These are phyloP conservation scores for Microctenopoma lineatum DNA, from an alignment of 2,797 vertebrate genomes.

Conservation along the genomic window DNA sequence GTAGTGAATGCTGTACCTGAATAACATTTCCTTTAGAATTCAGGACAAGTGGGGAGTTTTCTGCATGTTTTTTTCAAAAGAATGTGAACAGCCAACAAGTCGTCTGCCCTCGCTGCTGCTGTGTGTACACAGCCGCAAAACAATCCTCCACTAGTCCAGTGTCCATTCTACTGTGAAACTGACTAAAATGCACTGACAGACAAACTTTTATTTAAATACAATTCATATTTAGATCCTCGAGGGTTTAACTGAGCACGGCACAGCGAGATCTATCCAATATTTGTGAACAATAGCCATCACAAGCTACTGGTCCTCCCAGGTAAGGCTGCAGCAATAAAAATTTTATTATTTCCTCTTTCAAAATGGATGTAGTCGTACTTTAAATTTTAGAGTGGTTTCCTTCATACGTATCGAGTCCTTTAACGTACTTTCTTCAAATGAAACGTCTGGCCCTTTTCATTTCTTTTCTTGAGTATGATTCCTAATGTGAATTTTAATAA, in stretches of 20 bases:
- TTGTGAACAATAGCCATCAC: neutral
- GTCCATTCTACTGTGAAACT: too few relatives aligned
- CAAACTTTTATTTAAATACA: too few relatives aligned
- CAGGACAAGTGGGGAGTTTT: too few relatives aligned
- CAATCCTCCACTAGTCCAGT: too few relatives aligned
- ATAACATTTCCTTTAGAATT: too few relatives aligned
- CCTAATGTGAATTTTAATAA: neutral
- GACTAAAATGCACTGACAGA: too few relatives aligned
- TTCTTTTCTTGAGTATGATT: slow-evolving; percentile 3
- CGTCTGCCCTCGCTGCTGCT: too few relatives aligned
- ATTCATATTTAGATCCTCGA: too few relatives aligned
- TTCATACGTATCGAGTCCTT: neutral
- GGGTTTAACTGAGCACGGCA: neutral
- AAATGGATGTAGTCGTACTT: neutral
- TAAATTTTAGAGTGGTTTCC: neutral
- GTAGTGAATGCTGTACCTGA: too few relatives aligned
- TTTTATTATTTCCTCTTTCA: neutral
- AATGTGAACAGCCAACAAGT: too few relatives aligned
- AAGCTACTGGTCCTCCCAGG: neutral
- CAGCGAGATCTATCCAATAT: neutral
- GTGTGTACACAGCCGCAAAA: too few relatives aligned
- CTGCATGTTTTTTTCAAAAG: too few relatives aligned
- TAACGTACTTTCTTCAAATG: slow-evolving; percentile 1
- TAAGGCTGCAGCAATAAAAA: neutral
- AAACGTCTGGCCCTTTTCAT: slow-evolving; percentile 15